These are phyloP conservation scores for Hydrophis major DNA, from an alignment of 2,797 vertebrate species.

Conservation along the genomic window DNA sequence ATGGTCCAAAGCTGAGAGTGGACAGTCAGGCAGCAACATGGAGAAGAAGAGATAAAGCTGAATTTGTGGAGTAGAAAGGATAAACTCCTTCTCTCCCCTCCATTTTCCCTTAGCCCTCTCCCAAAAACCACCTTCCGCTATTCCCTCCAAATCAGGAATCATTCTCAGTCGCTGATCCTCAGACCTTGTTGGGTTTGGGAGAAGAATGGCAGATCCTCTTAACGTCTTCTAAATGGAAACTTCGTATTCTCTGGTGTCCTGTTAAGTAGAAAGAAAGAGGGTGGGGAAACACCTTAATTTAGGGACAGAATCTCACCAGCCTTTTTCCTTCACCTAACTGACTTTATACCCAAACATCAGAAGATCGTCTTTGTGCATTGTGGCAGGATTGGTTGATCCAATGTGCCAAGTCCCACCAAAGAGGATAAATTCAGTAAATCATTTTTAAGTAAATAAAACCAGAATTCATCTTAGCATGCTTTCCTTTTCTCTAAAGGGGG, in stretches of 20 bases:
- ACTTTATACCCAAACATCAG: neutral
- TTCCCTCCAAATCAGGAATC: conserved; percentile 32
- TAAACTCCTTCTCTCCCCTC: conserved; percentile 54
- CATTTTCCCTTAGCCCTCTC: conserved; percentile 47
- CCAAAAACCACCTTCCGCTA: conserved; percentile 41
- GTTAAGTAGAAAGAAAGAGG: neutral
- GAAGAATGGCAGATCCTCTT: conserved; percentile 7
- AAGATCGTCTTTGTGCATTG: neutral
- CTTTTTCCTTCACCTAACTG: no score
- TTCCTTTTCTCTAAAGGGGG: neutral
- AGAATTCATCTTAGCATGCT: neutral
- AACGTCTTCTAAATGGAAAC: conserved; percentile 83
- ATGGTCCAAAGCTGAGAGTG: conserved; percentile 18
- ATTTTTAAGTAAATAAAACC: neutral
- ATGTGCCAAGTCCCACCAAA: neutral
- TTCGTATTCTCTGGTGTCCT: conserved; percentile 93
- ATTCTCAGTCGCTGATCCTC: conserved; percentile 24
- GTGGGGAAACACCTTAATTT: neutral
- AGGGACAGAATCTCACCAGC: neutral
- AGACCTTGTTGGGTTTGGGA: conserved; percentile 38
- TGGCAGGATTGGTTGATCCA: neutral
- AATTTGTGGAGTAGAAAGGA: conserved; percentile 20
- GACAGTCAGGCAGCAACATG: conserved; percentile 23
- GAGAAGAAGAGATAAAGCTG: conserved; percentile 17
- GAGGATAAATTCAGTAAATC: neutral